These are phyloP conservation scores for Micrasema longulum DNA, from an alignment of 1,140 invertebrate species.

Conservation along the genomic window DNA sequence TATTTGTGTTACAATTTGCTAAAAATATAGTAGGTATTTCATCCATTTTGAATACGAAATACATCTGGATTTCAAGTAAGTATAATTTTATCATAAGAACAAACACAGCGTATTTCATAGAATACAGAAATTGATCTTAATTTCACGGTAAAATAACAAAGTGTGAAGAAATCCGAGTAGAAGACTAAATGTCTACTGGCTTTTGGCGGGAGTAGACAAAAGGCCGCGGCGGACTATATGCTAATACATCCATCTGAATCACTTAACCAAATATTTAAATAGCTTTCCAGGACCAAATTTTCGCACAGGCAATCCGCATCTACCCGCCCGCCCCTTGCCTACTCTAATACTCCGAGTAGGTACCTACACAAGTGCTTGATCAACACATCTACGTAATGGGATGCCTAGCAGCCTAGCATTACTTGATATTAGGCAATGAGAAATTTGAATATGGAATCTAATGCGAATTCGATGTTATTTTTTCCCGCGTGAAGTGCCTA, in stretches of 20 bases:
- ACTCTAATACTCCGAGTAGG: conserved; percentile 12
- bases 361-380: conserved; percentile 24
- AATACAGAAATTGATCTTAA: too few relatives aligned
- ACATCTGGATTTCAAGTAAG: too few relatives aligned
- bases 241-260: conserved; percentile 56
- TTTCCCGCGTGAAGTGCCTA: conserved; percentile 1
- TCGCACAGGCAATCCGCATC: conserved; percentile 39
- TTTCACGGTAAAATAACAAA: too few relatives aligned
- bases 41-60: too few relatives aligned
- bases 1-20: too few relatives aligned
- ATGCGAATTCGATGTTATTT: conserved; percentile 36
- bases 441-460: conserved; percentile 39
- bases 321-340: conserved; percentile 20
- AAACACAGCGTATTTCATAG: too few relatives aligned
- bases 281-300: conserved; percentile 54
- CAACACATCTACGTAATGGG: conserved; percentile 34
- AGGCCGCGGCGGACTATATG: conserved; percentile 51
- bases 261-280: conserved; percentile 56
- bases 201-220: conserved; percentile 46
- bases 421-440: conserved; percentile 35
- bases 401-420: conserved; percentile 23
- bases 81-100: too few relatives aligned
- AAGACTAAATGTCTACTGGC: conserved; percentile 19
- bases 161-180: neutral
- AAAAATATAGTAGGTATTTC: too few relatives aligned